Percentiles rank a stretch among this genome's conserved stretches.
Evolutionary conservation across 2,797 vertebrate genomes (phyloP).

Genomic region (Ciconia nigra): DNA sequence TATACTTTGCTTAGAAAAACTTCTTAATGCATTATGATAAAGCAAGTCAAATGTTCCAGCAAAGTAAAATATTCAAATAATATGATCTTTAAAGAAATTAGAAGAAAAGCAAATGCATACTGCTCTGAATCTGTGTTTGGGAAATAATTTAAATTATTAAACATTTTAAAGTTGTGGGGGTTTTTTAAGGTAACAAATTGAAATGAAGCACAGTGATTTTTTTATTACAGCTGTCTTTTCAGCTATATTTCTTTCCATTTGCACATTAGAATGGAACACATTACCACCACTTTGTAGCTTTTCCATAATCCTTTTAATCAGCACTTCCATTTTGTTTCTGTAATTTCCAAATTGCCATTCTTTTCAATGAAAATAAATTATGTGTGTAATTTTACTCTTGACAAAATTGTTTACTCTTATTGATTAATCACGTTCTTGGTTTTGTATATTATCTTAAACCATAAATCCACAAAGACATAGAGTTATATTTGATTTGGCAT

Average conservation of each 20-base stretch:
- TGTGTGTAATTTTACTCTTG: neutral
- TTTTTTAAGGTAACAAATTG: neutral
- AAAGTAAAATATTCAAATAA: neutral
- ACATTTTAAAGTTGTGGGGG: neutral
- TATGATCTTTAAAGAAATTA: neutral
- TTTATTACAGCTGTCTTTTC: conserved; percentile 9
- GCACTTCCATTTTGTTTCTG: conserved; percentile 5
- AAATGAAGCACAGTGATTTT: neutral
- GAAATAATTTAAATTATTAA: neutral
- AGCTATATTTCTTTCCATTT: conserved; percentile 24
- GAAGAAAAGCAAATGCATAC: neutral
- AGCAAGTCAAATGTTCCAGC: neutral
- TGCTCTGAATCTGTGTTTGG: neutral
- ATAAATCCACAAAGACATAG: neutral
- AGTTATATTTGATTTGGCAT: neutral
- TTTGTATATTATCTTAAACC: conserved; percentile 1
- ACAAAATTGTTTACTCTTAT: conserved; percentile 28
- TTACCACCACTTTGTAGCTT: neutral
- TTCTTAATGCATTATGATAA: neutral
- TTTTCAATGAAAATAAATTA: conserved; percentile 33
- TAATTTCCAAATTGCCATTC: conserved; percentile 13
- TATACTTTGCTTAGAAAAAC: neutral
- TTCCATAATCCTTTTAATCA: conserved; percentile 37
- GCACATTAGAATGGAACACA: neutral
- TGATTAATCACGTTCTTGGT: neutral